Conservation (phyloP, 2,113 vertebrate genomes). For the Fregetta grallaria region DNA sequence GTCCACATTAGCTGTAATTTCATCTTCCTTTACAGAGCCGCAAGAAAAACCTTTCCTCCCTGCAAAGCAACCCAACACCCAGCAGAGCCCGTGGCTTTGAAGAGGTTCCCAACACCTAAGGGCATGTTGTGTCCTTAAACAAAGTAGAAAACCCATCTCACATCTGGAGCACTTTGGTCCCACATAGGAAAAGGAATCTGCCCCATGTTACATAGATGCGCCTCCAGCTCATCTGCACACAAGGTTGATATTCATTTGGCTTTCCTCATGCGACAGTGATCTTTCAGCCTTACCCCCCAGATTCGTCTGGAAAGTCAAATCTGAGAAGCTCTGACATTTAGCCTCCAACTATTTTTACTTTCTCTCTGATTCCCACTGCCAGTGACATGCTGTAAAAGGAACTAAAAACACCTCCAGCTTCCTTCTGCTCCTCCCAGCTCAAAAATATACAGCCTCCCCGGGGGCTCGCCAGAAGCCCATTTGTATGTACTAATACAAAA, state of each 20-base stretch:
- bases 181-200: background rate
- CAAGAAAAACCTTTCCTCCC: background rate
- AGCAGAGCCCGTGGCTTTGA: fast-evolving
- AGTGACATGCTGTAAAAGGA: background rate
- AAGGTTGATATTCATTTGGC: background rate
- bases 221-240: fast-evolving
- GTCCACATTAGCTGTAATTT: background rate
- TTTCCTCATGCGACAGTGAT: background rate
- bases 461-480: background rate
- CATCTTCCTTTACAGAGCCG: background rate
- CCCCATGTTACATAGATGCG: fast-evolving
- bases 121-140: fast-evolving
- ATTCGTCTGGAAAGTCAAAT: background rate
- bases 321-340: background rate
- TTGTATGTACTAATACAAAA: background rate
- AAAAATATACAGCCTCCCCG: background rate
- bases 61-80: background rate
- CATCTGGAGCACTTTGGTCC: background rate
- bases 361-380: background rate
- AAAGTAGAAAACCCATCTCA: background rate
- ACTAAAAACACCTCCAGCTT: conserved; percentile 31
- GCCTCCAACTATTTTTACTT: conserved; percentile 22
- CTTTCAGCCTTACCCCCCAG: background rate
- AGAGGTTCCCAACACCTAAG: fast-evolving
- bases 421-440: conserved; percentile 3